These are phyloP conservation scores for Anser brachyrhynchus DNA, from an alignment of 2,113 vertebrate genomes.

Conservation along the genomic window DNA sequence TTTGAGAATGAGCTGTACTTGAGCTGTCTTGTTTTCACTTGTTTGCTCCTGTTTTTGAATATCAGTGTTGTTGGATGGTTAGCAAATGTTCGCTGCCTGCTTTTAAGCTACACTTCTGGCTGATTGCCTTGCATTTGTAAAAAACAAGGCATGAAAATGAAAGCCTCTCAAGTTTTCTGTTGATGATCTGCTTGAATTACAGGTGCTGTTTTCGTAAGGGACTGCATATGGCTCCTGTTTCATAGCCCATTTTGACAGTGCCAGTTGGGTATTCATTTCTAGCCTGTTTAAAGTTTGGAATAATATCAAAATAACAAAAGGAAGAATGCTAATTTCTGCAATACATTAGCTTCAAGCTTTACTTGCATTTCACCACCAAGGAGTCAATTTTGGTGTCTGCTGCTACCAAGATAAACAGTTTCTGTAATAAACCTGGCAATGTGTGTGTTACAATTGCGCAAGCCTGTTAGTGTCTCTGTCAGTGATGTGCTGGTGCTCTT, in stretches of 20 bases:
- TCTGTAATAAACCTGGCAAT: not conserved
- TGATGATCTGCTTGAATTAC: not conserved
- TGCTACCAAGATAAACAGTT: not conserved
- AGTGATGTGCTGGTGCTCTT: not conserved
- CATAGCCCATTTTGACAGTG: not conserved
- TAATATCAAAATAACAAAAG: not conserved
- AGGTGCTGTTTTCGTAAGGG: not conserved
- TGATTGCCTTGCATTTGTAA: not conserved
- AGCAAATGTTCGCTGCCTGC: not conserved
- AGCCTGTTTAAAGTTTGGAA: not conserved
- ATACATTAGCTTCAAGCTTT: not conserved
- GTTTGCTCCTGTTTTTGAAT: not conserved
- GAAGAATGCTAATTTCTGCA: accelerated
- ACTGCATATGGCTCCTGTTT: not conserved
- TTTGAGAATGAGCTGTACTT: not conserved
- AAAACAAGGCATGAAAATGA: not conserved
- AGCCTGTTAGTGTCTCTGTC: not conserved
- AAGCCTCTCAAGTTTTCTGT: not conserved
- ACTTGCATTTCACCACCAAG: not conserved
- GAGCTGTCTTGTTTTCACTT: not conserved
- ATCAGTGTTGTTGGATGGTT: not conserved
- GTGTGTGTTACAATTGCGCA: not conserved
- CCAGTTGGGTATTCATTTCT: not conserved
- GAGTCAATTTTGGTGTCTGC: not conserved
- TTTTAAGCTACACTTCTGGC: not conserved